phyloP scores from a whole-genome alignment of 1,140 invertebrate genomes.

The Marisa cornuarietis region DNA sequence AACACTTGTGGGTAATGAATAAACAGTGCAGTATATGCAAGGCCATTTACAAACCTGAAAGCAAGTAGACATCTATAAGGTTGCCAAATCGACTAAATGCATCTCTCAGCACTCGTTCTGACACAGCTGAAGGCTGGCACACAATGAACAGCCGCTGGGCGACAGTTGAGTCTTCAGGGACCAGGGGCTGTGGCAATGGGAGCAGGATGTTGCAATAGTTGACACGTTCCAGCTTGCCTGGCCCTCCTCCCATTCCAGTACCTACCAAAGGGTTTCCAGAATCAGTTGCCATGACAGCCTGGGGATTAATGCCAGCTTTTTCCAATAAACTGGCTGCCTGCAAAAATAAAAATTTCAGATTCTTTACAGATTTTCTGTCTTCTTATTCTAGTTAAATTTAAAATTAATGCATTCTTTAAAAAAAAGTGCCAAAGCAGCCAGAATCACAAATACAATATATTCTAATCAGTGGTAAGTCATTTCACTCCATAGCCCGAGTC shows the following conservation, averaged over 20 bases:
- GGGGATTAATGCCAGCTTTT: constrained; percentile 58
- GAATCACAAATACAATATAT: too few species aligned
- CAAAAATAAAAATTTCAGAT: constrained; percentile 3
- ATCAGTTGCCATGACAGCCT: constrained; percentile 14
- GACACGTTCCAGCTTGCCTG: constrained; percentile 63
- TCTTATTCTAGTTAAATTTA: too few species aligned
- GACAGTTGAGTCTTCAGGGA: constrained; percentile 76
- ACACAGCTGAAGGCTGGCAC: constrained; percentile 79
- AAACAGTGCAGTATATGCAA: constrained; percentile 6
- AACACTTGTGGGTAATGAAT: neutral
- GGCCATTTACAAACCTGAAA: constrained; percentile 79
- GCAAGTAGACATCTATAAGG: constrained; percentile 88
- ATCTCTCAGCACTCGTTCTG: constrained; percentile 83
- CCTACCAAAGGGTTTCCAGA: constrained; percentile 36
- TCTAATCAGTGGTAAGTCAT: too few species aligned
- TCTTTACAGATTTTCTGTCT: neutral
- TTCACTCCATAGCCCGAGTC: too few species aligned
- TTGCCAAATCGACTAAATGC: constrained; percentile 92
- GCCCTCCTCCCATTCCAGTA: constrained; percentile 66
- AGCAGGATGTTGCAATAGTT: constrained; percentile 75
- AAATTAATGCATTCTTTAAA: too few species aligned
- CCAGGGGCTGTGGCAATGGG: constrained; percentile 76
- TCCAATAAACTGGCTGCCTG: constrained; percentile 58
- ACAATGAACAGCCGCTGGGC: constrained; percentile 71
- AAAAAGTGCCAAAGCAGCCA: too few species aligned